Base-by-base conservation (phyloP, 2,888 invertebrate species). In the Hoplodrina ambigua region DNA sequence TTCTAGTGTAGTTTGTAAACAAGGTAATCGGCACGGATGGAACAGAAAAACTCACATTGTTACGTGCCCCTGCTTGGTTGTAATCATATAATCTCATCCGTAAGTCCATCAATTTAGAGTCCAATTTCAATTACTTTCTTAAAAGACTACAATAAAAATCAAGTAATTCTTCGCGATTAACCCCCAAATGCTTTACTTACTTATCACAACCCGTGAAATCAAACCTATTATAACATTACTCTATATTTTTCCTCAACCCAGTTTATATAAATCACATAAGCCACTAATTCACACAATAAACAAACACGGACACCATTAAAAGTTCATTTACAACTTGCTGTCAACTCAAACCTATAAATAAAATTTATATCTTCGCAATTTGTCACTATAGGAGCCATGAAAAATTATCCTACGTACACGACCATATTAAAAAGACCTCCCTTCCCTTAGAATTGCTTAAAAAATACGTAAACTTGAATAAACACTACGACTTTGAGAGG, bases 281-380 rank as follows among this genome's bases (percentile, higher is more conserved):
- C 69, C 69, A 78, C 85, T 82, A 88, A 86, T 80, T 78, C 85
- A 84, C 86, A 87, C 84, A 83, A 85, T 81, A 86, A 82, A 85
- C 82, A 81, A 81, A 83, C 82, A 78, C 63, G 71, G 76, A 61
- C 62, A 61, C 89, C 89, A 91, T 91, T 90, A 91, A 88, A 91
- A 88, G 76, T 78, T 84, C 87, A 91, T 91, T 91, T 89, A 89
- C 88, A 85, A 88, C 85, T 83, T 30, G 82, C 85, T 89, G 90
- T 89, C 90, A 91, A 87, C 86, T 82, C 75, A 85, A 85, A 86
- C 86, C 86, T 86, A 90, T 86, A 89, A 90, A 90, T 89, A 87
- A 87, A 90, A 84, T 82, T 90, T 86, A 88, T 86, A 80, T 85
- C 82, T 69, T 66, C 82, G 65, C 87, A 83, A 90, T 90, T 88